A percentile compares a stretch with the other conserved stretches of the same genome.
These are phyloP conservation scores for Brachystomella parvula DNA, from an alignment of 1,140 invertebrate species.

Conservation along the genomic window DNA sequence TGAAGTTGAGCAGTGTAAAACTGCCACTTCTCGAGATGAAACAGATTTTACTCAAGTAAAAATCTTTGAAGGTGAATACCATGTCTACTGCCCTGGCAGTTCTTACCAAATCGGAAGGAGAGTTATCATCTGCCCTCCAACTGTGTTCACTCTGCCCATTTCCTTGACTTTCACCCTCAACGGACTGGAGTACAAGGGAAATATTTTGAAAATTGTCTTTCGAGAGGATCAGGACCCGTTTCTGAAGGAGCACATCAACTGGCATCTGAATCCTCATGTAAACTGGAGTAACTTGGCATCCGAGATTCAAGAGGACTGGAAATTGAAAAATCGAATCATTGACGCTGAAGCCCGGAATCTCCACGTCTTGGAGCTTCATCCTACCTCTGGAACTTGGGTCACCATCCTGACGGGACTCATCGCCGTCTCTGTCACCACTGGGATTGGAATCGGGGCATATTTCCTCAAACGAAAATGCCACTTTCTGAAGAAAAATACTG, in stretches of 20 bases:
- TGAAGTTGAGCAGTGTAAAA: not conserved
- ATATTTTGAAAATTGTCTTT: conserved; percentile 15
- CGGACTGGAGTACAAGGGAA: conserved; percentile 15
- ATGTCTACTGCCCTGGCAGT: conserved; percentile 20
- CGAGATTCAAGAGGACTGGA: conserved; percentile 6
- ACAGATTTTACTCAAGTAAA: conserved; percentile 17
- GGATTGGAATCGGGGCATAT: too few species aligned
- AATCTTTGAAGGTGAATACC: conserved; percentile 14
- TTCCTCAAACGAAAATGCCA: not conserved
- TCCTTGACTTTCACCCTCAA: conserved; percentile 20
- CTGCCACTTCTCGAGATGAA: not conserved
- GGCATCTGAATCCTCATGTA: conserved; percentile 14
- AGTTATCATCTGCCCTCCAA: conserved; percentile 7
- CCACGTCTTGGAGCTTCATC: not conserved
- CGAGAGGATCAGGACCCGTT: conserved; percentile 16
- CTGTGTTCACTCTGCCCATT: conserved; percentile 16
- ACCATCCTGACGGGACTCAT: too few species aligned
- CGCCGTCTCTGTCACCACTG: too few species aligned
- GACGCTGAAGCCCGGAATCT: not conserved
- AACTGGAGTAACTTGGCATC: conserved; percentile 7
- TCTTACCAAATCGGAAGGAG: not conserved
- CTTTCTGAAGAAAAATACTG: too few species aligned
- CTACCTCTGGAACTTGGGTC: too few species aligned
- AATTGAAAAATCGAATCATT: not conserved
- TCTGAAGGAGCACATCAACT: conserved; percentile 11